A percentile compares a stretch with the other conserved stretches of the same genome.
Conservation (phyloP, 2,113 vertebrate genomes). For the Willisornis vidua region DNA sequence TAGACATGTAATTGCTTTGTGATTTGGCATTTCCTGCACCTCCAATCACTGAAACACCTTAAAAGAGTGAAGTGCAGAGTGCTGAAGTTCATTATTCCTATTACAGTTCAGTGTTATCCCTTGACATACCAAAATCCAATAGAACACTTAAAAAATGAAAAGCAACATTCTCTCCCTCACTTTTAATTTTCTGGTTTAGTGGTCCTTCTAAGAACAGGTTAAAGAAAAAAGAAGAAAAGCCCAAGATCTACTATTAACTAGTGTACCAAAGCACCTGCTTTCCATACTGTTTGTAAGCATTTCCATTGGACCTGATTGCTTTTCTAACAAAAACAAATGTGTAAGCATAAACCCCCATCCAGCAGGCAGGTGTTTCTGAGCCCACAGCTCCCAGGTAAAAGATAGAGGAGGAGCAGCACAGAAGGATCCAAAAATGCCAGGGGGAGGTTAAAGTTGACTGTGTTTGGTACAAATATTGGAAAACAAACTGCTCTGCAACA, state of each 20-base stretch:
- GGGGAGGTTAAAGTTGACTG: neutral
- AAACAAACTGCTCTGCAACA: neutral
- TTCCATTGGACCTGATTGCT: neutral
- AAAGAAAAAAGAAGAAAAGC: neutral
- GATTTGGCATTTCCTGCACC: neutral
- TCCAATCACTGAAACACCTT: neutral
- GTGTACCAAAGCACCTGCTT: neutral
- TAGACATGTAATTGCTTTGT: neutral
- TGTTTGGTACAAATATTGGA: neutral
- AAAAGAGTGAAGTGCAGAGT: neutral
- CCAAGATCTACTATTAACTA: neutral
- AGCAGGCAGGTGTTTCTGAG: neutral
- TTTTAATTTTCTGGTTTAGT: neutral
- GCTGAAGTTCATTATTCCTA: neutral
- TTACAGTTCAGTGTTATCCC: neutral
- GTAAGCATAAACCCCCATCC: rapidly evolving
- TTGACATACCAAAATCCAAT: neutral
- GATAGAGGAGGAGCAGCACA: neutral
- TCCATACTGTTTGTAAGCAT: neutral
- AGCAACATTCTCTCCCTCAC: neutral
- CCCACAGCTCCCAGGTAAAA: neutral
- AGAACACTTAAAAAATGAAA: neutral
- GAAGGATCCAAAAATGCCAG: neutral
- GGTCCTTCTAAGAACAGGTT: neutral
- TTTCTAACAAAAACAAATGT: neutral